These are phyloP conservation scores for Agrotis puta DNA, from an alignment of 2,888 invertebrate genomes.

Conservation along the genomic window DNA sequence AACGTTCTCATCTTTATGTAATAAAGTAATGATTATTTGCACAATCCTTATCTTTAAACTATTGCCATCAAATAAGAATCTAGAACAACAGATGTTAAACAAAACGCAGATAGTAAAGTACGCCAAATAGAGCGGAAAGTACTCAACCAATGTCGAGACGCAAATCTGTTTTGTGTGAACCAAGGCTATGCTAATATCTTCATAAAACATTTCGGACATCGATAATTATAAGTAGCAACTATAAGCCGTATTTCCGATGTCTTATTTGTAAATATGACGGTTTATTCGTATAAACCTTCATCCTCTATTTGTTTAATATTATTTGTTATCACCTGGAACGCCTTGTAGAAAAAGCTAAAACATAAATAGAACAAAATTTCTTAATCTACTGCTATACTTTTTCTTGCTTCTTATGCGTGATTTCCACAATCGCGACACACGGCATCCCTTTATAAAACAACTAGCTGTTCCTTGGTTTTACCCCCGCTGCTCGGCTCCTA, in stretches of 20 bases:
- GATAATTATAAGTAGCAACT: neutral
- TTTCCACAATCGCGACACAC: too few relatives aligned
- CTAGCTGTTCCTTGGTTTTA: too few relatives aligned
- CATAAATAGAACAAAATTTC: too few relatives aligned
- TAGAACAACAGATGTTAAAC: constrained; percentile 10
- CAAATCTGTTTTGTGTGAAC: constrained; percentile 1
- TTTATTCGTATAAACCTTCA: too few relatives aligned
- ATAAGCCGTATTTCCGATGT: neutral
- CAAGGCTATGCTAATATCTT: constrained; percentile 16
- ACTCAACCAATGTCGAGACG: constrained; percentile 12
- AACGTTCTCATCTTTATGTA: neutral
- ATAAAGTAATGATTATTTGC: constrained; percentile 9
- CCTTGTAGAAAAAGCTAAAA: too few relatives aligned
- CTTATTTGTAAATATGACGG: too few relatives aligned
- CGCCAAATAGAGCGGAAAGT: constrained; percentile 39
- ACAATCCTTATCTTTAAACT: constrained; percentile 10
- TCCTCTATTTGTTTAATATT: too few relatives aligned
- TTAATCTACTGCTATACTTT: too few relatives aligned
- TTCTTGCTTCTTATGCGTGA: too few relatives aligned
- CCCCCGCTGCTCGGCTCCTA: too few relatives aligned
- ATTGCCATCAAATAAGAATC: constrained; percentile 10
- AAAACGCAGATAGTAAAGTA: constrained; percentile 11
- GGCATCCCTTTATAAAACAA: too few relatives aligned
- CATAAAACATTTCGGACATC: neutral
- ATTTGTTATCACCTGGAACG: too few relatives aligned